Evolutionary conservation across 2,888 invertebrate genomes (phyloP).

Genomic region (Cosmorhoe ocellata): DNA sequence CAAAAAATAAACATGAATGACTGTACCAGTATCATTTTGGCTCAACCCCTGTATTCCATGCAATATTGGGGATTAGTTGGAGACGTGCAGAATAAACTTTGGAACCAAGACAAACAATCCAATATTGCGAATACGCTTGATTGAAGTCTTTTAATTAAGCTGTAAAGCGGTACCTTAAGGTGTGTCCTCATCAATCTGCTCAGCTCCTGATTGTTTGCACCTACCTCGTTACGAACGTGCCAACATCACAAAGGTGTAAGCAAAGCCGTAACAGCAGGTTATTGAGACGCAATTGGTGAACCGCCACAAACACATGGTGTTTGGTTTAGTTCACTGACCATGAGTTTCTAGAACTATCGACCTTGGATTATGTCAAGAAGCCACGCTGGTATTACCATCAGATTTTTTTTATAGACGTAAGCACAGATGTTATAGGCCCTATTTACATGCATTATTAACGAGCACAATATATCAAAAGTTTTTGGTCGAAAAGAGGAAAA

Average conservation of each 20-base stretch:
- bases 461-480: too few relatives aligned
- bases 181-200: constrained; percentile 66
- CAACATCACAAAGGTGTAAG: constrained; percentile 29
- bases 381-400: too few relatives aligned
- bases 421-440: too few relatives aligned
- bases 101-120: constrained; percentile 59
- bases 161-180: constrained; percentile 26
- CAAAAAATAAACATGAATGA: too few relatives aligned
- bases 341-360: neutral
- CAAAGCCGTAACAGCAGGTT: constrained; percentile 13
- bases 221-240: constrained; percentile 51
- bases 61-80: neutral
- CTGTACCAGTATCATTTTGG: too few relatives aligned
- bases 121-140: constrained; percentile 73
- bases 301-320: neutral
- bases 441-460: too few relatives aligned
- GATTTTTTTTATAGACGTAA: too few relatives aligned
- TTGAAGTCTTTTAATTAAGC: constrained; percentile 78
- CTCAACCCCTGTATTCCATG: neutral
- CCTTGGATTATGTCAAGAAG: too few relatives aligned
- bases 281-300: constrained; percentile 8
- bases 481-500: too few relatives aligned
- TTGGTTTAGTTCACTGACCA: neutral
- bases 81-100: constrained; percentile 39
- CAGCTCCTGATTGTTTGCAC: constrained; percentile 71